These are phyloP conservation scores for Portunus trituberculatus DNA, from an alignment of 1,140 invertebrate species.

Conservation along the genomic window DNA sequence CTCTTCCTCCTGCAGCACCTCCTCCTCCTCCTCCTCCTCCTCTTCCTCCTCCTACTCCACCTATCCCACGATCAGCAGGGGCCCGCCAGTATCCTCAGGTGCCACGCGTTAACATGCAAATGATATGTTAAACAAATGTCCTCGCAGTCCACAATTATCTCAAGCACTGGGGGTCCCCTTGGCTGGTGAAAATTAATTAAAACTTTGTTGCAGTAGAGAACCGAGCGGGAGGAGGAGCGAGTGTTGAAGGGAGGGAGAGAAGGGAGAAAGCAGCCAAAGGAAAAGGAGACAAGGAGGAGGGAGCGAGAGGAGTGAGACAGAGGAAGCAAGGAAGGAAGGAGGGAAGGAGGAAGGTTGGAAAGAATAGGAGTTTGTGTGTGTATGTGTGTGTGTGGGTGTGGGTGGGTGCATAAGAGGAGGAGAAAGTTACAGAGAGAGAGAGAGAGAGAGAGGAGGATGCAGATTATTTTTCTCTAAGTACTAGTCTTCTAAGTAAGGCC, in stretches of 20 bases:
- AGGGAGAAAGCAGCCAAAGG: not conserved
- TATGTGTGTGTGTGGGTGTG: too few relatives aligned
- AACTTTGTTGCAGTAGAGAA: conserved; percentile 22
- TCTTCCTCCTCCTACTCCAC: not conserved
- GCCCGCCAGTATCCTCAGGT: not conserved
- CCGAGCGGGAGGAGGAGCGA: not conserved
- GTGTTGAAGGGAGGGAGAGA: not conserved
- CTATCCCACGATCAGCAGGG: not conserved
- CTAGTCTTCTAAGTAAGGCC: not conserved
- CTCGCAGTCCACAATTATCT: conserved; percentile 12
- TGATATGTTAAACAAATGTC: conserved; percentile 23
- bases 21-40: not conserved
- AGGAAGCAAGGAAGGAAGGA: too few relatives aligned
- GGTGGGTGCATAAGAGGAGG: too few relatives aligned
- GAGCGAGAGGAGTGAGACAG: not conserved
- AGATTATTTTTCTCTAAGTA: not conserved
- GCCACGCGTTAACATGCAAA: conserved; percentile 18
- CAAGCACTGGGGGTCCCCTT: conserved; percentile 17
- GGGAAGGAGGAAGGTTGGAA: too few relatives aligned
- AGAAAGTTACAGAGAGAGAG: too few relatives aligned
- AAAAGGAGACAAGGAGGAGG: not conserved
- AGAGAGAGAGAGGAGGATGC: not conserved
- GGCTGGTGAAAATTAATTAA: not conserved
- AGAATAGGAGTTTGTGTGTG: too few relatives aligned
- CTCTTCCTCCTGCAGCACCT: not conserved